phyloP scores from a whole-genome alignment of 2,797 vertebrate species.

The Xiphophorus birchmanni region DNA sequence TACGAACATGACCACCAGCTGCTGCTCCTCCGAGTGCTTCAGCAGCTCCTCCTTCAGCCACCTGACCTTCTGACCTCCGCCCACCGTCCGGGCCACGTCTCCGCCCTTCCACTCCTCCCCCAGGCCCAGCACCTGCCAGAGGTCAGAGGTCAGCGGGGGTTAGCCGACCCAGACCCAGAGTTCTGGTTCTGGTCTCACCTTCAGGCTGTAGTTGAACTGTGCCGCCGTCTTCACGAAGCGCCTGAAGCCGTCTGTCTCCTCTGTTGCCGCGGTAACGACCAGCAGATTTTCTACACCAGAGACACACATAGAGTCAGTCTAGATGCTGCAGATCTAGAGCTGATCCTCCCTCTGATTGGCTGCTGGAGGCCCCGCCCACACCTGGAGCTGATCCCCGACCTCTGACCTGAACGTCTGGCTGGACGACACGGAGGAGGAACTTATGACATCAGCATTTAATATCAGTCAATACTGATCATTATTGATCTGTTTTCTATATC shows the following conservation, averaged over 20 bases:
- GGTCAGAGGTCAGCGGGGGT: too few relatives aligned
- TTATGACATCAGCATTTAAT: too few relatives aligned
- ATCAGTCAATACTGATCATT: too few relatives aligned
- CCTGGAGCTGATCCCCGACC: neutral
- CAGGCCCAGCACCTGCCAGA: conserved; percentile 84
- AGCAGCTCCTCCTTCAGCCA: conserved; percentile 89
- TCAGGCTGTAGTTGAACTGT: conserved; percentile 88
- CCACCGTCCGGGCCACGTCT: conserved; percentile 82
- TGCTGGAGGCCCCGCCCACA: neutral
- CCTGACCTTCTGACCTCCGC: conserved; percentile 90
- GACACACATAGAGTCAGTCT: neutral
- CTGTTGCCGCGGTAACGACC: conserved; percentile 88
- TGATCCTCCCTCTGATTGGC: neutral
- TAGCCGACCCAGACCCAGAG: too few relatives aligned
- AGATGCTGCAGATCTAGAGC: neutral
- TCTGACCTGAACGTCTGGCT: too few relatives aligned
- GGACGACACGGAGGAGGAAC: too few relatives aligned
- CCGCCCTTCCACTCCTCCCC: conserved; percentile 89
- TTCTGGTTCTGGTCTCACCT: conserved; percentile 69
- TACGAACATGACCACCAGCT: conserved; percentile 87
- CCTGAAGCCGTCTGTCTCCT: conserved; percentile 85
- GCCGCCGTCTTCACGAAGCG: conserved; percentile 83
- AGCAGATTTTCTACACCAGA: conserved; percentile 81
- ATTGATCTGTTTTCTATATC: too few relatives aligned
- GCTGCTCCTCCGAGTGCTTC: conserved; percentile 73